Evolutionary conservation across 53 echinoderm and acorn worm species (phyloP).

Genomic region (Stichopus horrens): DNA sequence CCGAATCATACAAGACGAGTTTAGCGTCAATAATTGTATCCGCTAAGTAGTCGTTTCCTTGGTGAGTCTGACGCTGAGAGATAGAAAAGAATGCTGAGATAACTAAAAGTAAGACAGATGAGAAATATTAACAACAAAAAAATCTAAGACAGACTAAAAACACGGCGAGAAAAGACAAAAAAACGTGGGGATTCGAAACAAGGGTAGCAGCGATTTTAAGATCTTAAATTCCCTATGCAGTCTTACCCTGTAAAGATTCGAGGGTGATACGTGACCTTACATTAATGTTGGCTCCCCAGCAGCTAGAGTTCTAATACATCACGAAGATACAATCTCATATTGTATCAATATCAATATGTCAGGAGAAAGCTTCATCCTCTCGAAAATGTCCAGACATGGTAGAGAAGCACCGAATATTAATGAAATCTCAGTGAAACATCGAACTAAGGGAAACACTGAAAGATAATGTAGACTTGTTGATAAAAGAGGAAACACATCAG

Average conservation of each 20-base stretch:
- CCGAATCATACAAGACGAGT: conserved; percentile 47
- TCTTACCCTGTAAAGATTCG: not conserved
- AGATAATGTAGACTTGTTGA: too few relatives aligned
- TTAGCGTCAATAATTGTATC: conserved; percentile 66
- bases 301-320: too few relatives aligned
- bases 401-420: too few relatives aligned
- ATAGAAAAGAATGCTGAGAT: conserved; percentile 13
- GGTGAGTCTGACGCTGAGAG: conserved; percentile 70
- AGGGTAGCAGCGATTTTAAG: not conserved
- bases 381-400: too few relatives aligned
- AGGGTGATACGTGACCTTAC: not conserved
- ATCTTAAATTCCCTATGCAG: not conserved
- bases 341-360: too few relatives aligned
- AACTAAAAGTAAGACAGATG: not conserved
- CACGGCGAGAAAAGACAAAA: not conserved
- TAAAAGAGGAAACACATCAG: too few relatives aligned
- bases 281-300: too few relatives aligned
- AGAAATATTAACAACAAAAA: not conserved
- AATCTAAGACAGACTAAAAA: not conserved
- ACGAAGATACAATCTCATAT: too few relatives aligned
- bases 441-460: too few relatives aligned
- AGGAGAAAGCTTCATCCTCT: too few relatives aligned
- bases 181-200: not conserved
- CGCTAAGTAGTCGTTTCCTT: conserved; percentile 64
- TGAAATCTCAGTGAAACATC: too few relatives aligned